Base-by-base conservation (phyloP, 2,888 invertebrate species). In the Oxycera nigricornis region DNA sequence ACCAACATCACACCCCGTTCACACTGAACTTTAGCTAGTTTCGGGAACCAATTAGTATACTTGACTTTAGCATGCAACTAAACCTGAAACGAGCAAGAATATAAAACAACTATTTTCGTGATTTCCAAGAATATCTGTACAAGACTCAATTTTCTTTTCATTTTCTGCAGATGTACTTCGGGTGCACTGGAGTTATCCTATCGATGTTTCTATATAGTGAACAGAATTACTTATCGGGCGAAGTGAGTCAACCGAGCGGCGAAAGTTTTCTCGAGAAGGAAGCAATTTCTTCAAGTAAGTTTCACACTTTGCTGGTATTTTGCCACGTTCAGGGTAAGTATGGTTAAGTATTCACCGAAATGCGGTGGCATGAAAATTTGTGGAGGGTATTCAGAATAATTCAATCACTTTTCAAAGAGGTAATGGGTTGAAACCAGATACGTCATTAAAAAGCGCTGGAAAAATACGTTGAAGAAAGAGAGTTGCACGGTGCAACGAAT, bases 161-260 rank as follows among this genome's bases (percentile, higher is more conserved):
- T 46, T 46, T 46, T 46, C 46, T 46, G n/a, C 88, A 93, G 93
- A 84, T 90, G 52, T 93, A 92, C 83, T 92, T 91, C 83, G 84
- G 88, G 1, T 82, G 91, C 79, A 89, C 90, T 26, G 89, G 90
- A 67, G 85, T 90, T 30, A 89, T 90, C 39, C 88, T 91, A 84
- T 88, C 89, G 0, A 88, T 88, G 77, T 88, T 91, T 79, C 86
- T 92, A 39, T 88, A 89, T 76, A 90, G 90, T 79, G 92, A 93
- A 79, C 87, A 90, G 74, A 87, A 89, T 52, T 91, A 90, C 81
- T 85, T 92, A 65, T 86, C 86, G 61, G 91, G 91, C 4, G 88
- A 88, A 79, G 82, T 87, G 83, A 79, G 79, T 0, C 86, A 87
- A 41, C 89, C 90, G 0, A 84, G 87, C 74, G 88, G 88, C 0